Percentiles rank a stretch among this genome's conserved stretches.
phyloP scores from a whole-genome alignment of 2,113 vertebrate genomes.

The Amphiprion ocellaris region DNA sequence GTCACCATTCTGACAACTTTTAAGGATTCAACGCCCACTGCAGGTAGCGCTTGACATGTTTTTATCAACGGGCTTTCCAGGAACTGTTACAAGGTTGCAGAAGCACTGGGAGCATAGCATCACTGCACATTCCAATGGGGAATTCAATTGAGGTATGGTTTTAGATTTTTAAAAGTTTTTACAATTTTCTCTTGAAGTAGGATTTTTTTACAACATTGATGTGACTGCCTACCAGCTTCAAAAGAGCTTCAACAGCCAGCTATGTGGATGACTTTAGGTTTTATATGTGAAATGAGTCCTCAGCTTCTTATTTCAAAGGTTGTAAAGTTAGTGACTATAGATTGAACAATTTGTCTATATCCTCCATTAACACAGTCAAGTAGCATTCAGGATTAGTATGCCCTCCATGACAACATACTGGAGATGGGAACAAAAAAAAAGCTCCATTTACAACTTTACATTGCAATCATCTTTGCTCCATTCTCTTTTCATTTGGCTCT shows the following conservation, averaged over 20 bases:
- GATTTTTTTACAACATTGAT: neutral
- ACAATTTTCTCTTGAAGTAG: neutral
- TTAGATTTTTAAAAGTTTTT: too few relatives aligned
- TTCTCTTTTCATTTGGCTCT: conserved; percentile 61
- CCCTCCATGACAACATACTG: neutral
- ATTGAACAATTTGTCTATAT: neutral
- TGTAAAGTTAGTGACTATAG: neutral
- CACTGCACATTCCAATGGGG: too few relatives aligned
- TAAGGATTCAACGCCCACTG: too few relatives aligned
- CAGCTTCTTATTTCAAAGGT: neutral
- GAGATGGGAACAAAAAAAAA: conserved; percentile 14
- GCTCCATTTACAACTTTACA: conserved; percentile 50
- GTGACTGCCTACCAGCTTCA: neutral
- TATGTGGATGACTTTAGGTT: too few relatives aligned
- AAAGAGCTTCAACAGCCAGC: neutral
- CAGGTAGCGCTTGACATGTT: too few relatives aligned
- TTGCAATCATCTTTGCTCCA: conserved; percentile 56
- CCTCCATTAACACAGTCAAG: neutral
- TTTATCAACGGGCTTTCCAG: too few relatives aligned
- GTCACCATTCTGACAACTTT: too few relatives aligned
- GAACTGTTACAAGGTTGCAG: too few relatives aligned
- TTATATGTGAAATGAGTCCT: neutral
- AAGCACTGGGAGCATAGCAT: too few relatives aligned
- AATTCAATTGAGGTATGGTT: too few relatives aligned
- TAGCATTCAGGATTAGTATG: conserved; percentile 6